Evolutionary conservation across 1,140 invertebrate genomes (phyloP).

Genomic region (Lasioglossum albipes): DNA sequence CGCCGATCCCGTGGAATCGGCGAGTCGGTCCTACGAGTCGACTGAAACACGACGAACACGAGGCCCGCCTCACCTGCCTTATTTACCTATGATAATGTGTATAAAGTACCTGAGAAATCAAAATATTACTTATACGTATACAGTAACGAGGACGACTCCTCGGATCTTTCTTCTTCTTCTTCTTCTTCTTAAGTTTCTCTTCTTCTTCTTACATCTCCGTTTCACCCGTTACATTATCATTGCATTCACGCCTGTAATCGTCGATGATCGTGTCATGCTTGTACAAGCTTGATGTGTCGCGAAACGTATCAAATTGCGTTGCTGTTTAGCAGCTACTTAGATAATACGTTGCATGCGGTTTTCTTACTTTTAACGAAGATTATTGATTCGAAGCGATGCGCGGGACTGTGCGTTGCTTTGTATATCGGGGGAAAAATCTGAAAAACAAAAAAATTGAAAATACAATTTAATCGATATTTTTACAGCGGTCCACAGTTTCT

Average conservation of each 20-base stretch:
- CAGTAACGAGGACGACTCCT: constrained; percentile 28
- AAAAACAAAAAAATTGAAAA: constrained; percentile 36
- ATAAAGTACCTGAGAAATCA: constrained; percentile 79
- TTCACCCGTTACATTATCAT: constrained; percentile 14
- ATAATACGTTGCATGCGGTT: constrained; percentile 66
- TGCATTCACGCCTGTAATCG: constrained; percentile 1
- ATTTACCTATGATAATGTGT: constrained; percentile 76
- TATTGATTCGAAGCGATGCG: constrained; percentile 38
- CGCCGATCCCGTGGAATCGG: background rate
- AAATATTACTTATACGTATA: constrained; percentile 65
- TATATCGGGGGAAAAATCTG: constrained; percentile 21
- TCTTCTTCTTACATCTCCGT: background rate
- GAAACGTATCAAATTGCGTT: constrained; percentile 56
- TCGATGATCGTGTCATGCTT: constrained; percentile 50
- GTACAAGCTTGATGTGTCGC: constrained; percentile 55
- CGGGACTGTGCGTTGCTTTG: background rate
- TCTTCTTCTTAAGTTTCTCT: background rate
- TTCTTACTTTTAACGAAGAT: constrained; percentile 56
- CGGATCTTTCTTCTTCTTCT: background rate
- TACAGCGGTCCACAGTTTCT: constrained; percentile 21
- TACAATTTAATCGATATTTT: constrained; percentile 48
- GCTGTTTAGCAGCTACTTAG: constrained; percentile 43
- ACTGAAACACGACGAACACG: constrained; percentile 26
- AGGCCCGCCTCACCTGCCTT: constrained; percentile 65
- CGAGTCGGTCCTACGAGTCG: background rate